A percentile compares a stretch with the other conserved stretches of the same genome.
phyloP scores from a whole-genome alignment of 1,140 invertebrate species.

The Bombyx mandarina region DNA sequence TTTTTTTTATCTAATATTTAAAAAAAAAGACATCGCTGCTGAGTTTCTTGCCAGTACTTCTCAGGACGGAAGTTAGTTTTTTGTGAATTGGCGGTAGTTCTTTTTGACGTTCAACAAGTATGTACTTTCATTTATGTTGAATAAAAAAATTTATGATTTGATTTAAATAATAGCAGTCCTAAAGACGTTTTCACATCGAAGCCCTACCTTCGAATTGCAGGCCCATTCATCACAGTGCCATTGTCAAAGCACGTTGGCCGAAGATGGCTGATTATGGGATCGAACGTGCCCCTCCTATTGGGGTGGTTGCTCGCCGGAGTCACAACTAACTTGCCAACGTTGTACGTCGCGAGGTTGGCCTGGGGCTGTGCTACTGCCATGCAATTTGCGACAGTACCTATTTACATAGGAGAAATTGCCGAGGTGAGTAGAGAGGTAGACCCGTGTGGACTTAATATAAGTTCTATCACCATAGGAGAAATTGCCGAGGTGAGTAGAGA shows the following conservation, averaged over 20 bases:
- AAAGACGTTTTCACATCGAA: no score
- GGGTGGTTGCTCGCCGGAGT: slow-evolving; percentile 82
- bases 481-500: slow-evolving; percentile 78
- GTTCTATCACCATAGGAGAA: slow-evolving; percentile 75
- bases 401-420: slow-evolving; percentile 90
- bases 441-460: background rate
- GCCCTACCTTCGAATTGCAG: slow-evolving; percentile 20
- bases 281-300: slow-evolving; percentile 79
- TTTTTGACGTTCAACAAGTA: no score
- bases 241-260: slow-evolving; percentile 81
- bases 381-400: slow-evolving; percentile 82
- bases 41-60: no score
- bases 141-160: no score
- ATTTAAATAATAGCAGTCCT: no score
- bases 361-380: slow-evolving; percentile 82
- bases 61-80: no score
- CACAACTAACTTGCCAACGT: slow-evolving; percentile 64
- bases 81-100: no score
- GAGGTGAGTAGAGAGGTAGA: slow-evolving; percentile 67
- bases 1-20: no score
- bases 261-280: slow-evolving; percentile 78
- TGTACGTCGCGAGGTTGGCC: slow-evolving; percentile 76
- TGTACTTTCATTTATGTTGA: no score
- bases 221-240: slow-evolving; percentile 74
- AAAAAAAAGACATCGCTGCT: no score